Evolutionary conservation across 2,888 invertebrate species (phyloP), one percentile per base, ranked within the genome.

Genomic region (Chloroclysta siterata): DNA sequence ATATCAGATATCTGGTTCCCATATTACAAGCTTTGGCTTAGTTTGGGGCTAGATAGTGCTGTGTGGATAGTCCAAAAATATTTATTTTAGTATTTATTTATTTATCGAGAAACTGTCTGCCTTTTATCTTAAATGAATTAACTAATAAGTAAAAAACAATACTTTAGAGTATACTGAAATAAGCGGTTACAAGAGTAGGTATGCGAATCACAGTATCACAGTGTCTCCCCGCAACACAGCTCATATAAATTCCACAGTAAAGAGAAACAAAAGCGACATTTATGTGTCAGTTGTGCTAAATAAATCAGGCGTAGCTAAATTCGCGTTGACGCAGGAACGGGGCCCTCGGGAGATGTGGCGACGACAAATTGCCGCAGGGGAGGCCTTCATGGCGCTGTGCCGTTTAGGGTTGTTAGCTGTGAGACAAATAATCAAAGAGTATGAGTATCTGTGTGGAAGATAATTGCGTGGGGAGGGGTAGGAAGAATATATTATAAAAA

Each of bases 211-310:
- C 42, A 41, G 58, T 62, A 67, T 61, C 59, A 60, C 63, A 55
- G 41, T 59, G 44, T 68, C 60, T 58, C 76, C 60, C 63, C 66
- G 72, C 73, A 72, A 72, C 77, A 66, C 57, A 72, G 69, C 77
- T 73, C 72, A 71, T 69, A 74, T 83, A 85, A 84, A 88, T 88
- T 81, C 80, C 76, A 68, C 69, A 78, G 84, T 89, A 87, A 89
- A 87, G 85, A 82, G 90, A 88, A 89, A 87, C 89, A 91, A 90
- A 89, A 85, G 85, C 85, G 91, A 91, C 92, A 84, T 90, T 90
- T 90, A 91, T 91, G 87, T 91, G 90, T 88, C 91, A 89, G 87
- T 84, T 85, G 71, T 78, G 80, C 73, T 72, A 82, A 81, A 91
- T 92, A 92, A 91, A 91, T 92, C 90, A 89, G 79, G 83, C 79